Base-by-base conservation (phyloP, 2,888 invertebrate species). In the Ametastegia equiseti region DNA sequence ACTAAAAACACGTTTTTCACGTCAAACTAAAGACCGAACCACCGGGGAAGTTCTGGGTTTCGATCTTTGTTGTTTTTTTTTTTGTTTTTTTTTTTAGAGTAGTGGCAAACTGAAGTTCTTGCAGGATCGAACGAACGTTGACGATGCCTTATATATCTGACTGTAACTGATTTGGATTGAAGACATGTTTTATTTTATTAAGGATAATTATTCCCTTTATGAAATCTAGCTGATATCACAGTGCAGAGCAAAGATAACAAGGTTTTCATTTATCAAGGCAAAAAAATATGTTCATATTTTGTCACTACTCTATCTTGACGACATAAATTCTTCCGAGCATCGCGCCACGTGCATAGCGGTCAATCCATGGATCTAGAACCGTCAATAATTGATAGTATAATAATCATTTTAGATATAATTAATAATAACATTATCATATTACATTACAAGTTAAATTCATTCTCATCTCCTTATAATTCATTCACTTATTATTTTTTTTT, bases 401-500 rank as follows among this genome's bases (percentile, higher is more conserved):
- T 63, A 60, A 60, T 78, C 47, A 30, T 78, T 78, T 78, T 78
- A 78, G 42, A 63, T 60, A 78, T 78, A 78, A 78, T 78, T 60
- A 63, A 78, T 77, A 60, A 77, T 78, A 78, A 78, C 60, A 78
- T 78, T 78, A 78, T 60, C 11, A 63, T 78, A 78, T 78, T 78
- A 78, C 78, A 60, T 78, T 78, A 60, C 63, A 78, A 60, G 78
- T 78, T 78, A 63, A 75, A 23, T 78, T 78, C 78, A 78, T 78
- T 45, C 78, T 78, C 60, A 30, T 78, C 33, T 39, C 42, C 45
- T 78, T 78, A 60, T 78, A 60, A 78, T 78, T 78, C 63, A 63
- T 78, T 78, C 69, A 60, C 45, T 60, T 71, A 81, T 81, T 77
- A 54, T 82, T 30, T 71, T 84, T 81, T 75, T 82, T 69, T 80